A percentile compares a stretch with the other conserved stretches of the same genome.
phyloP scores from a whole-genome alignment of 2,113 vertebrate genomes.

The Tor tambroides region DNA sequence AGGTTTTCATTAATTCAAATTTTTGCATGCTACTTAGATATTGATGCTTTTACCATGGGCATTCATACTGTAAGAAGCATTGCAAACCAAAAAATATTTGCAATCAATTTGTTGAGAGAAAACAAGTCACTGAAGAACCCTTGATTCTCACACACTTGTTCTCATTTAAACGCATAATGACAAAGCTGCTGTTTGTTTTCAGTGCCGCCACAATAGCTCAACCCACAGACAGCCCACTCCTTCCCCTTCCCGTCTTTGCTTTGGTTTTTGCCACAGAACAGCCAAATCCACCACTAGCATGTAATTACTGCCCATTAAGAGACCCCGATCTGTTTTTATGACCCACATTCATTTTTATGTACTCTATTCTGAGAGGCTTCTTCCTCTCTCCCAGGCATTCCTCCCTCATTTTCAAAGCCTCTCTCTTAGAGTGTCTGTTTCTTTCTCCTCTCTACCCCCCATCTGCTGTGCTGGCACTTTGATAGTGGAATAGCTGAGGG shows the following conservation, averaged over 20 bases:
- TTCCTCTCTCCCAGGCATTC: constrained; percentile 41
- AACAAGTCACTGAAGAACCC: not conserved
- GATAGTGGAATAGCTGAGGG: constrained; percentile 65
- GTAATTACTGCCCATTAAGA: constrained; percentile 73
- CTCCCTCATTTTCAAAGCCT: constrained; percentile 28
- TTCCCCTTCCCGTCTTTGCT: constrained; percentile 8
- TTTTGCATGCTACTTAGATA: not conserved
- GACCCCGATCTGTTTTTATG: constrained; percentile 53
- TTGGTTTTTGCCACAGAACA: constrained; percentile 36
- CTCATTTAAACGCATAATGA: constrained; percentile 37
- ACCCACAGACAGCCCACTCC: constrained; percentile 16
- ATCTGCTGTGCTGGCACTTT: constrained; percentile 78
- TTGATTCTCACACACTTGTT: constrained; percentile 41
- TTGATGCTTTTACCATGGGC: constrained; percentile 11
- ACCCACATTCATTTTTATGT: constrained; percentile 42
- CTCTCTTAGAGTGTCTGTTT: constrained; percentile 40
- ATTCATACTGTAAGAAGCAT: not conserved
- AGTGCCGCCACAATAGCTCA: constrained; percentile 15
- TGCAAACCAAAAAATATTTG: not conserved
- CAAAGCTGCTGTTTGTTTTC: constrained; percentile 37
- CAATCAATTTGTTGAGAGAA: not conserved
- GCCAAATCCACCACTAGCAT: constrained; percentile 41
- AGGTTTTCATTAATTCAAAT: not conserved
- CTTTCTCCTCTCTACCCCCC: constrained; percentile 34
- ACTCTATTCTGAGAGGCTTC: constrained; percentile 26